A percentile compares a stretch with the other conserved stretches of the same genome.
Evolutionary conservation across 2,797 vertebrate species (phyloP).

Genomic region (Novumbra hubbsi): DNA sequence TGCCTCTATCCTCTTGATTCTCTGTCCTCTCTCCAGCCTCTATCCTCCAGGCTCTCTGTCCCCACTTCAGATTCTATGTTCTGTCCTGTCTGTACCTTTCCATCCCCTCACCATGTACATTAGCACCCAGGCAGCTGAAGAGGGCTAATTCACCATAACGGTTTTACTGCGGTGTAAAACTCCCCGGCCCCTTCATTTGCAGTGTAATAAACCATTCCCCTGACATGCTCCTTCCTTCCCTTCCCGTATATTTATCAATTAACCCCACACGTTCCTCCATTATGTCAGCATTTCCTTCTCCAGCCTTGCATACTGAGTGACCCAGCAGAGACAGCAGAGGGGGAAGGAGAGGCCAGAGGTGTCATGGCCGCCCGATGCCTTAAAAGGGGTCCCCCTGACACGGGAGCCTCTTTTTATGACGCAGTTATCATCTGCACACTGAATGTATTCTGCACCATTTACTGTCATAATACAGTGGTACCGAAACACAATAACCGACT

Average conservation of each 20-base stretch:
- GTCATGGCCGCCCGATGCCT: background rate
- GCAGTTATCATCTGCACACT: conserved; percentile 5
- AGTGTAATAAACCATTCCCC: conserved; percentile 68
- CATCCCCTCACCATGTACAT: background rate
- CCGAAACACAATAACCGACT: too few species aligned
- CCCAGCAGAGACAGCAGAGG: background rate
- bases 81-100: background rate
- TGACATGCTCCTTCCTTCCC: conserved; percentile 59
- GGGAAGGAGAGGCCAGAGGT: background rate
- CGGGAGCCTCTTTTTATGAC: background rate
- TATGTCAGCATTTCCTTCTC: conserved; percentile 58
- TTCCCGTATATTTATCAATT: conserved; percentile 72
- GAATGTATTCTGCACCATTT: background rate
- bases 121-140: conserved; percentile 19
- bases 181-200: conserved; percentile 72
- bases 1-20: background rate
- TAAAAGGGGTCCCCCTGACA: conserved; percentile 14
- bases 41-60: background rate
- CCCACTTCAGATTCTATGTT: background rate
- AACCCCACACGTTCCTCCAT: conserved; percentile 69
- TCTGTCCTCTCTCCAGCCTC: background rate
- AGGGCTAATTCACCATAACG: conserved; percentile 72
- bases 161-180: conserved; percentile 76
- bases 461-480: conserved; percentile 12
- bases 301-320: conserved; percentile 45